phyloP scores from a whole-genome alignment of 2,797 vertebrate genomes.

The Setipinna tenuifilis region DNA sequence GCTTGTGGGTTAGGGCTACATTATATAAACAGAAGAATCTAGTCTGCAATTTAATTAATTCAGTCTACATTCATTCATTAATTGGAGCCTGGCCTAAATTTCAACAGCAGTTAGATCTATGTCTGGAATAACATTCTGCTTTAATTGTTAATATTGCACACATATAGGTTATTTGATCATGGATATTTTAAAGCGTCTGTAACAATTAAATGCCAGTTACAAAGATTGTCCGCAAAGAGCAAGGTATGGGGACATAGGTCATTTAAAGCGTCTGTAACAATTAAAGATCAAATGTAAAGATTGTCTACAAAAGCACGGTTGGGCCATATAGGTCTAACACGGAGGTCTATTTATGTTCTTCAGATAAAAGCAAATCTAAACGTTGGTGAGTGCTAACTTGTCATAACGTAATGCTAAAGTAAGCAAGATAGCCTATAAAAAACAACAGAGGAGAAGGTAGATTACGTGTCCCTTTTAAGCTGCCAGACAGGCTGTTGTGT shows the following conservation, averaged over 20 bases:
- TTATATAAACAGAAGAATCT: not conserved
- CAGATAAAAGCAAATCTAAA: not conserved
- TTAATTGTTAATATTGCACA: not conserved
- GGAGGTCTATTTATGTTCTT: not conserved
- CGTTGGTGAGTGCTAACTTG: too few relatives aligned
- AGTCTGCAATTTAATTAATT: not conserved
- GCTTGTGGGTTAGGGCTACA: not conserved
- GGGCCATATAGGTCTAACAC: not conserved
- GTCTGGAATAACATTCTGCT: not conserved
- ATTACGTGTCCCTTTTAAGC: slow-evolving; percentile 53
- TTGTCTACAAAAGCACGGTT: not conserved
- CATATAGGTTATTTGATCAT: not conserved
- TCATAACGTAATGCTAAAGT: not conserved
- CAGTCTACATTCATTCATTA: not conserved
- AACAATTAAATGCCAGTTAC: not conserved
- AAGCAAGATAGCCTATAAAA: not conserved
- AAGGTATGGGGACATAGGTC: too few relatives aligned
- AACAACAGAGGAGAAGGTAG: slow-evolving; percentile 23
- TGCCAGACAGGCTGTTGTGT: slow-evolving; percentile 41
- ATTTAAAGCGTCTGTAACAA: too few relatives aligned
- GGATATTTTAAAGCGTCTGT: not conserved
- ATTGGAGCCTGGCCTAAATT: not conserved
- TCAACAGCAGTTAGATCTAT: not conserved
- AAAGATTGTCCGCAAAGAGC: too few relatives aligned
- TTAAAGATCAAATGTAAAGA: not conserved